Evolutionary conservation across 2,113 vertebrate species (phyloP).

Genomic region (Regulus satrapa): DNA sequence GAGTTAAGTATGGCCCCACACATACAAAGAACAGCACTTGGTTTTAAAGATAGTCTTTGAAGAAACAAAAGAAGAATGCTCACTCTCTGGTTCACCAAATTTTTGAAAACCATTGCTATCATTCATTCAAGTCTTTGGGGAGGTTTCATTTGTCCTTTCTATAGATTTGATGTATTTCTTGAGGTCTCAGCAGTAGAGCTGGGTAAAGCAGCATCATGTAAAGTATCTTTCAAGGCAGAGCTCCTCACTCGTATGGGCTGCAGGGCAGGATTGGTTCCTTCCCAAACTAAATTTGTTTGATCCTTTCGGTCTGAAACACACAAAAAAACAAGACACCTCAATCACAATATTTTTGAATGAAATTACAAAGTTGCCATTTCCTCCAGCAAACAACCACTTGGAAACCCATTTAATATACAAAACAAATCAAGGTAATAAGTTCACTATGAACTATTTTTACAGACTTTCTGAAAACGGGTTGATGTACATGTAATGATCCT

Average conservation of each 20-base stretch:
- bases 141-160: background rate
- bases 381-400: background rate
- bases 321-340: slow-evolving; percentile 26
- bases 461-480: background rate
- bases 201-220: background rate
- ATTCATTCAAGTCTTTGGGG: background rate
- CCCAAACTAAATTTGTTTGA: background rate
- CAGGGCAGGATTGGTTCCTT: slow-evolving; percentile 64
- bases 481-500: background rate
- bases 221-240: slow-evolving; percentile 32
- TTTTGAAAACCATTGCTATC: background rate
- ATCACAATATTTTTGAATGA: background rate
- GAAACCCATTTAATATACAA: background rate
- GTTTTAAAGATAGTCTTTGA: background rate
- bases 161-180: background rate
- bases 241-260: slow-evolving; percentile 67
- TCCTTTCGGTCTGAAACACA: slow-evolving; percentile 63
- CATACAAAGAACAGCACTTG: background rate
- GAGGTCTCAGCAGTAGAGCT: background rate
- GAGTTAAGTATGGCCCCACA: background rate
- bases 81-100: background rate
- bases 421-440: background rate
- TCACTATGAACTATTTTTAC: background rate
- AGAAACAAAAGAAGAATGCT: background rate
- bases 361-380: background rate